Base-by-base conservation (phyloP, 2,888 invertebrate genomes). In the Theodoxus fluviatilis region DNA sequence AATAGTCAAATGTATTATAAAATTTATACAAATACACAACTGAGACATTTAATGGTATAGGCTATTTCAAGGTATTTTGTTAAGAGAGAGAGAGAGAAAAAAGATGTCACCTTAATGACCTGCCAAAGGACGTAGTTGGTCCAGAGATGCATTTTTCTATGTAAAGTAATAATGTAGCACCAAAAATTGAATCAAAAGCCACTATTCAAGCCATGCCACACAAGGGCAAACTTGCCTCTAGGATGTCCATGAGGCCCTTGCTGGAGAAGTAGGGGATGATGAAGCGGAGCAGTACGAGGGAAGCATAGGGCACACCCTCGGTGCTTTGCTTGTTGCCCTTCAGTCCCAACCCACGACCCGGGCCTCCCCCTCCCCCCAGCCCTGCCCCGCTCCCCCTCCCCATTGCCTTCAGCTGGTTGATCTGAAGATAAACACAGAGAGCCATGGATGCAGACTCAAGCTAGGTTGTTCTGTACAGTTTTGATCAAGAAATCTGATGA, bases 261-360 rank as follows among this genome's bases (percentile, higher is more conserved):
- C 85, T 85, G 15, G 84, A 80, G 55, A 87, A 70, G 57, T 80
- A 80, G 9, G 85, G 84, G 18, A 86, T 74, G 47, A 85, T 76
- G 69, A 83, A 80, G 66, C 81, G 70, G 15, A 87, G 75, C 64
- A 87, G 74, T 6, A 82, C 78, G 33, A 84, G 76, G 15, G 81
- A 81, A 35, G 83, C 82, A 33, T 86, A 74, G 43, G 86, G 75
- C 9, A 85, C 85, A n/a, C 84, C 82, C 89, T 98, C 98, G n/a
- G n/a, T n/a, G n/a, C n/a, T n/a, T n/a, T n/a, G n/a, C n/a, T n/a
- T n/a, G n/a, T n/a, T n/a, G n/a, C n/a, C n/a, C n/a, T n/a, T n/a
- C n/a, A n/a, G n/a, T n/a, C n/a, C n/a, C n/a, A n/a, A n/a, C n/a
- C n/a, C n/a, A n/a, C n/a, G n/a, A n/a, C n/a, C n/a, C n/a, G n/a